Conservation (phyloP, 2,888 invertebrate genomes). For the Tortricodes alternella region DNA sequence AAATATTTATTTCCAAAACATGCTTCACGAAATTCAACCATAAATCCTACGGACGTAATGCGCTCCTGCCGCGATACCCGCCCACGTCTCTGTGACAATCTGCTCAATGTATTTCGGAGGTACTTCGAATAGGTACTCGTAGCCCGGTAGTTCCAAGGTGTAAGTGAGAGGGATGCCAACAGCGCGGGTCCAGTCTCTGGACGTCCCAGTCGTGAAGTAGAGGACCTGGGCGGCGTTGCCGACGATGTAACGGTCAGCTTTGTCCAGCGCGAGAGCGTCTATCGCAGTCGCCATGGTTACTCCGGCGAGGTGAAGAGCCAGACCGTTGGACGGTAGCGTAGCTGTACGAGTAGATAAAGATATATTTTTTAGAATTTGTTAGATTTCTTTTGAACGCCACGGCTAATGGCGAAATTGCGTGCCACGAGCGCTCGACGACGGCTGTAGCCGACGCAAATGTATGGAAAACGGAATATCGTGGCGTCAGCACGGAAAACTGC, state of each 20-base stretch:
- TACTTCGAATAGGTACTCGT: constrained; percentile 81
- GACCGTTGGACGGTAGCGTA: constrained; percentile 78
- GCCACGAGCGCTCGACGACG: too few species aligned
- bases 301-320: constrained; percentile 68
- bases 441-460: too few species aligned
- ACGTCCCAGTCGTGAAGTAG: constrained; percentile 85
- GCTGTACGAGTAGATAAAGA: constrained; percentile 45
- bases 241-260: constrained; percentile 72
- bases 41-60: constrained; percentile 47
- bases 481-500: too few species aligned
- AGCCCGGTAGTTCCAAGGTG: constrained; percentile 86
- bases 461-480: too few species aligned
- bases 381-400: too few species aligned
- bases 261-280: constrained; percentile 61
- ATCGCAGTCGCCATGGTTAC: constrained; percentile 71
- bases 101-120: constrained; percentile 78
- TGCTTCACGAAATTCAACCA: constrained; percentile 4
- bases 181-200: constrained; percentile 86
- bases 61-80: constrained; percentile 75
- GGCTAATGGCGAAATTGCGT: too few species aligned
- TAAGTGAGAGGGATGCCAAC: constrained; percentile 83
- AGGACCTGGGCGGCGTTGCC: constrained; percentile 82
- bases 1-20: background rate
- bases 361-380: background rate
- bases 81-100: constrained; percentile 85